Percentiles rank a stretch among this genome's conserved stretches.
Conservation (phyloP, 2,113 vertebrate genomes). For the Chaetorhynchus papuensis region DNA sequence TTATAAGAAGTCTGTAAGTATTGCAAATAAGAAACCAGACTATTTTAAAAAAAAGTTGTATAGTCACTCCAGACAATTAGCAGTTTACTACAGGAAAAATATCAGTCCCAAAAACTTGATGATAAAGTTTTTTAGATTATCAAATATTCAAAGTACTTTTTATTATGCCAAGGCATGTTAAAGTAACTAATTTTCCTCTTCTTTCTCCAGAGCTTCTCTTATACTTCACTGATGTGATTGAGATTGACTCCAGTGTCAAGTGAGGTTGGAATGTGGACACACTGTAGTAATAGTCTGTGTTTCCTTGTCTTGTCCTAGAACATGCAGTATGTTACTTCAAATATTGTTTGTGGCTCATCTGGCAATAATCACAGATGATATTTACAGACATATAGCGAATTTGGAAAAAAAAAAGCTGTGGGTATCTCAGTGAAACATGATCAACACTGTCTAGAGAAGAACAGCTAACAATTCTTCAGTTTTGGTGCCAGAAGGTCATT, state of each 20-base stretch:
- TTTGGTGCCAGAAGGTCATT: not conserved
- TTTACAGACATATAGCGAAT: not conserved
- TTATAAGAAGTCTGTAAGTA: not conserved
- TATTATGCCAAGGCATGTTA: not conserved
- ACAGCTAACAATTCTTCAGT: not conserved
- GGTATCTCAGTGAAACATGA: not conserved
- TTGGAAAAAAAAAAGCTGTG: not conserved
- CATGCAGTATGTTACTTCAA: not conserved
- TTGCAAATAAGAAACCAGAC: not conserved
- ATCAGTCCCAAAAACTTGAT: not conserved
- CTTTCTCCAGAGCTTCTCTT: not conserved
- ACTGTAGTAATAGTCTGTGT: not conserved
- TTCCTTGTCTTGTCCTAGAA: not conserved
- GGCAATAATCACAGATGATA: not conserved
- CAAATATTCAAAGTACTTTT: not conserved
- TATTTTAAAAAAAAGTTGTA: not conserved
- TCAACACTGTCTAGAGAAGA: not conserved
- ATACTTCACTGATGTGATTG: not conserved
- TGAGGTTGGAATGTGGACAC: not conserved
- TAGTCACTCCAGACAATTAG: not conserved
- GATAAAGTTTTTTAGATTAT: not conserved
- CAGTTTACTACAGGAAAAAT: not conserved
- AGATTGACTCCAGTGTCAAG: not conserved
- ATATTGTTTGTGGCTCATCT: not conserved
- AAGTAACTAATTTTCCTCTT: not conserved